Evolutionary conservation across 2,113 vertebrate genomes (phyloP).

Genomic region (Mesembrinibis cayennensis): DNA sequence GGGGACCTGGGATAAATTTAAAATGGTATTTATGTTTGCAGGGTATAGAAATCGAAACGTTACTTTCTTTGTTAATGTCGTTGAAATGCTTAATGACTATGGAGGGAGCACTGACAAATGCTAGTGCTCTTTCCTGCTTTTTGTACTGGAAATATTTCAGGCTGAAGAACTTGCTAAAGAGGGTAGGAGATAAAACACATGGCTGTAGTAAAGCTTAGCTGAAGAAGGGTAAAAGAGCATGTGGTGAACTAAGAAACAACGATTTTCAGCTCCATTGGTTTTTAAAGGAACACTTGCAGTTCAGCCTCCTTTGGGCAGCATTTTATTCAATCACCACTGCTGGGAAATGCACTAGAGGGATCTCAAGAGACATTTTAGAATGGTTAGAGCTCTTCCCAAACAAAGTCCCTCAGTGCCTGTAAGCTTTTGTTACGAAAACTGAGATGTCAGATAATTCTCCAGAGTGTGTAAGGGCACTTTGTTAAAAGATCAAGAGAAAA

Average conservation of each 20-base stretch:
- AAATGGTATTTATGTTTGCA: background rate
- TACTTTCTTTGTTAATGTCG: background rate
- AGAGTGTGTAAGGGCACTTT: slow-evolving; percentile 45
- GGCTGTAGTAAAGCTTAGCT: slow-evolving; percentile 18
- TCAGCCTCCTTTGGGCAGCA: slow-evolving; percentile 61
- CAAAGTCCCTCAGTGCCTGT: slow-evolving; percentile 69
- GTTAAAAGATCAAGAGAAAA: slow-evolving; percentile 52
- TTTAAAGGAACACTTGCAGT: slow-evolving; percentile 64
- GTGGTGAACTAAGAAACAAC: slow-evolving; percentile 54
- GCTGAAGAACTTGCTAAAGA: background rate
- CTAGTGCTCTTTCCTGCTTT: slow-evolving; percentile 7
- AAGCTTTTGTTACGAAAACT: slow-evolving; percentile 79
- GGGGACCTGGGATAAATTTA: background rate
- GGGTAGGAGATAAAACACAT: background rate
- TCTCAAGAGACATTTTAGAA: slow-evolving; percentile 69
- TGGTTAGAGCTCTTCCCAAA: slow-evolving; percentile 70
- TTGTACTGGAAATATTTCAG: background rate
- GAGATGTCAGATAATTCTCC: slow-evolving; percentile 77
- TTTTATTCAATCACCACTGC: slow-evolving; percentile 66
- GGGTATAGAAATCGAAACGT: background rate
- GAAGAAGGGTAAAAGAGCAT: slow-evolving; percentile 49
- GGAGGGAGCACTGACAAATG: background rate
- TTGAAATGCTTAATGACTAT: background rate
- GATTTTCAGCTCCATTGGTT: slow-evolving; percentile 71
- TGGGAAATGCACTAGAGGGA: slow-evolving; percentile 55